Base-by-base conservation (phyloP, 2,888 invertebrate species). In the Latheticus oryzae region DNA sequence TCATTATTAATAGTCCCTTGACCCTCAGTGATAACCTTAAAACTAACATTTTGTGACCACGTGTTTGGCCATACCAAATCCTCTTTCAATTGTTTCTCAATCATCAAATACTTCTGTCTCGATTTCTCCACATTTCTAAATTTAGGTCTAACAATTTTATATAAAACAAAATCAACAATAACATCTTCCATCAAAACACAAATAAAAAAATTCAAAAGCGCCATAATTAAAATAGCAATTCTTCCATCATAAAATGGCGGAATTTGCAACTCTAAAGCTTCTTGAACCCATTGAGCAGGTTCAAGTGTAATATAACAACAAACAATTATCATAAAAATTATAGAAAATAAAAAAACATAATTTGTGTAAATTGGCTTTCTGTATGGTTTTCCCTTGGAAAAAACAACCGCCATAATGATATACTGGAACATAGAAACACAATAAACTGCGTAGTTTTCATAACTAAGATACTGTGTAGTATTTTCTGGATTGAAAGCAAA, bases 311-410 rank as follows among this genome's bases (percentile, higher is more conserved):
- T 79, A 64, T 83, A 84, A 1, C 70, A 51, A 33, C 86, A 85
- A 32, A 85, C 64, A 0, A 74, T 61, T 0, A 80, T 79, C 61
- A 84, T 77, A 0, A 82, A 2, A 2, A 83, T 21, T 16, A 87
- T 73, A 5, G 83, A 80, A 1, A 74, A 55, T 1, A 82, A 74
- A 47, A 85, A 84, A 15, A 78, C 73, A 64, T 80, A 73, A 71
- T 89, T 89, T 1, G 84, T 84, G 64, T 83, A 85, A 42, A 88
- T 80, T 0, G 83, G 80, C 68, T 82, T 81, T 28, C 88, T 76
- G 68, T 86, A 88, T 0, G 88, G 88, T 47, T 84, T 84, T 0
- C 88, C 88, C 57, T 84, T 83, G 0, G 87, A 86, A 71, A 85
- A 88, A 23, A 84, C 81, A 47, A 87, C 76, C 1, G 85, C 86